Base-by-base conservation (phyloP, 2,888 invertebrate species). In the Idaea biselata region DNA sequence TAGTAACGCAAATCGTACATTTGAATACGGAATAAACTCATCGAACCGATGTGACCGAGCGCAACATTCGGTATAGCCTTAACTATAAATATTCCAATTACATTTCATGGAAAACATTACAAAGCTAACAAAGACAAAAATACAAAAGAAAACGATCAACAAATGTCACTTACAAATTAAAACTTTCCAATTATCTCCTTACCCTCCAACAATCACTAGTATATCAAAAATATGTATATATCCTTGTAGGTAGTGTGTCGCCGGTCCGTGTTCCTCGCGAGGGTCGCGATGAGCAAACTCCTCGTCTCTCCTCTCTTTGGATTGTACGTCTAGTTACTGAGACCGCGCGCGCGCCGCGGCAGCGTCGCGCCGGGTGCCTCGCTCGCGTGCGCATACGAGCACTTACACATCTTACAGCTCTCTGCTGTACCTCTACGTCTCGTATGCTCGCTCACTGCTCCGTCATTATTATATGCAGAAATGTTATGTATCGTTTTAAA, bases 121-220 rank as follows among this genome's bases (percentile, higher is more conserved):
- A 88, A 88, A 89, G 90, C 89, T 89, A 90, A 91, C 89, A 91
- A 89, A 91, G 86, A 88, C 86, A 89, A 89, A 88, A 89, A 85
- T 88, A 89, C 85, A 87, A 90, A 72, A 88, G 87, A 90, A 89
- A 91, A 90, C 88, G 86, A 88, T 89, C 89, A 91, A 90, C 89
- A 90, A 89, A 88, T 87, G 87, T 86, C 87, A 88, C 90, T 90
- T 91, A 92, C 84, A 89, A 90, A 91, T 91, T 86, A 89, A 88
- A 88, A 87, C 82, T 87, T 86, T 83, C 87, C 86, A 85, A 84
- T 86, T 88, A 86, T 69, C 64, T 84, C 80, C 87, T 86, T 85
- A 86, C 81, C 84, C 79, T 83, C 86, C 89, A 89, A 89, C 88
- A 87, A 88, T 86, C 86, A 87, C 87, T 86, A 86, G 82, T 83